Evolutionary conservation across 2,797 vertebrate genomes (phyloP).

Genomic region (Syndactyla subalaris): DNA sequence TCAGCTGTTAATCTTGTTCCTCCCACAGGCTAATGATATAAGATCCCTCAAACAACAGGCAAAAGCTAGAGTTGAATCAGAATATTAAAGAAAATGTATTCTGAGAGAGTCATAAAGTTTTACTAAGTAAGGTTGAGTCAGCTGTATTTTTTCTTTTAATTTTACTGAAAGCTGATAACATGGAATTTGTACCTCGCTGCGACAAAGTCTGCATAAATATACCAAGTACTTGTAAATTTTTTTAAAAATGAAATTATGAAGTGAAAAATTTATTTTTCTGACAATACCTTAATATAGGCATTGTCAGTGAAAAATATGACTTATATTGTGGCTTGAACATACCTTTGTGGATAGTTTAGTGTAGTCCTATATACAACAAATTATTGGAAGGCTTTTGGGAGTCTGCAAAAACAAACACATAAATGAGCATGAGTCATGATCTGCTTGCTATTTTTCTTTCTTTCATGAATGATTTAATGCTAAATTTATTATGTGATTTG

Average conservation of each 20-base stretch:
- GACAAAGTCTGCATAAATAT: background rate
- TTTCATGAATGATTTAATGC: background rate
- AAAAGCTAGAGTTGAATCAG: background rate
- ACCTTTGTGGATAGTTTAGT: background rate
- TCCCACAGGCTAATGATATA: background rate
- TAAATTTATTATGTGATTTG: background rate
- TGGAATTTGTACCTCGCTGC: background rate
- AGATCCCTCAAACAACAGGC: background rate
- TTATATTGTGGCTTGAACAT: background rate
- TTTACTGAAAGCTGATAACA: background rate
- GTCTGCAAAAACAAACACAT: background rate
- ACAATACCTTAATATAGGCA: background rate
- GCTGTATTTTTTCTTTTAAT: background rate
- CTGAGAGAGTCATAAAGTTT: background rate
- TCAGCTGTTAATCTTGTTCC: constrained; percentile 22
- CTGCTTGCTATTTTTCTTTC: background rate
- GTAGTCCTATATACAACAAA: background rate
- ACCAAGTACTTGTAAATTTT: background rate
- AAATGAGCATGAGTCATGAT: background rate
- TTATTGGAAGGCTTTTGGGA: background rate
- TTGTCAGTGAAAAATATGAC: background rate
- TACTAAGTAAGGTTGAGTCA: background rate
- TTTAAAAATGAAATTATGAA: background rate
- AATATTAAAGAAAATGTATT: background rate
- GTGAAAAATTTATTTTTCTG: background rate